Conservation (phyloP, 2,888 invertebrate species). For the Halocaridina rubra region DNA sequence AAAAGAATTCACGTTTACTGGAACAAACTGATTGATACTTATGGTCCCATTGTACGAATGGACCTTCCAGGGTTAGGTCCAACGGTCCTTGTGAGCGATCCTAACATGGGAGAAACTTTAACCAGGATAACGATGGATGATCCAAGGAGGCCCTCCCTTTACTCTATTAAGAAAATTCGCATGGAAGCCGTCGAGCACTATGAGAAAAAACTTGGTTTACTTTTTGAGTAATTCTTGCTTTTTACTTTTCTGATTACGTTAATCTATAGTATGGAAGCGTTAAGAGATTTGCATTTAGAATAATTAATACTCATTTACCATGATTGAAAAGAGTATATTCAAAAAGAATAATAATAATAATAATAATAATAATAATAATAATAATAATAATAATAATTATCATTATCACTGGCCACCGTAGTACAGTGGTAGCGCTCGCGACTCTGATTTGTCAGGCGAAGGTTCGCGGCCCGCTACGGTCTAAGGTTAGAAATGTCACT, state of each 20-base stretch:
- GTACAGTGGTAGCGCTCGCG: no score
- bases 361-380: no score
- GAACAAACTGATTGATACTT: background rate
- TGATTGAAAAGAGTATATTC: no score
- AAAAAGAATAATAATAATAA: no score
- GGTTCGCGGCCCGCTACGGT: no score
- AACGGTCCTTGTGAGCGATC: slow-evolving; percentile 66
- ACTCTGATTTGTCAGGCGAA: no score
- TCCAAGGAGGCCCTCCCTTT: slow-evolving; percentile 69
- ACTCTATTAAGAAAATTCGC: slow-evolving; percentile 69
- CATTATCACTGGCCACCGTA: no score
- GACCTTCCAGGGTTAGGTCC: slow-evolving; percentile 12
- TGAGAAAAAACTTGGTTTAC: slow-evolving; percentile 69
- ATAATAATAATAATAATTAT: no score
- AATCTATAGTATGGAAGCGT: background rate
- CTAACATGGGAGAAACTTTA: slow-evolving; percentile 71
- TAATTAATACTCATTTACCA: background rate
- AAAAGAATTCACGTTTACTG: background rate
- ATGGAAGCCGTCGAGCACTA: slow-evolving; percentile 66
- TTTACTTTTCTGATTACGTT: background rate
- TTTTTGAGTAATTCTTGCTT: slow-evolving; percentile 69
- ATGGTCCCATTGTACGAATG: slow-evolving; percentile 27
- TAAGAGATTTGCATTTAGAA: background rate
- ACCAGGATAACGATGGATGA: slow-evolving; percentile 69
- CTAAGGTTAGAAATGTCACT: no score